These are phyloP conservation scores for Chymomyza amoena DNA, from an alignment of 2,888 invertebrate genomes.

Conservation along the genomic window DNA sequence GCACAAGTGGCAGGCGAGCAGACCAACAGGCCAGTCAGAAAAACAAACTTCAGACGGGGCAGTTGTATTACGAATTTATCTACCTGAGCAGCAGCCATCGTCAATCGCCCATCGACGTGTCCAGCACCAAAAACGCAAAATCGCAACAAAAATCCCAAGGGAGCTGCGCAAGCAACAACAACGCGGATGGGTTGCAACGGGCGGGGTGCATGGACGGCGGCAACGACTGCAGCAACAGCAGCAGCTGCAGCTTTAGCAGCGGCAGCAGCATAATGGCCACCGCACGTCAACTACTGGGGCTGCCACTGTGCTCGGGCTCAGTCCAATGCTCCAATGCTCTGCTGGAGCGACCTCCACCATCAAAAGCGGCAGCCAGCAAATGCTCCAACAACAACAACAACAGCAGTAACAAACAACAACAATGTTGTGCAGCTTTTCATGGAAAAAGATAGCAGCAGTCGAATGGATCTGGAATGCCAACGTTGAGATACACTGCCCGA, in stretches of 20 bases:
- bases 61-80: constrained; percentile 72
- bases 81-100: constrained; percentile 73
- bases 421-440: constrained; percentile 56
- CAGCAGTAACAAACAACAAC: constrained; percentile 7
- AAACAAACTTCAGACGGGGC: constrained; percentile 48
- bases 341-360: constrained; percentile 37
- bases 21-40: constrained; percentile 19
- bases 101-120: constrained; percentile 64
- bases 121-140: not conserved
- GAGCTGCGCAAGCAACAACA: constrained; percentile 37
- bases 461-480: not conserved
- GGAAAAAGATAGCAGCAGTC: constrained; percentile 36
- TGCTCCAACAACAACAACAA: not conserved
- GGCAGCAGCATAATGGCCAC: constrained; percentile 66
- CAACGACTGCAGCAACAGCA: constrained; percentile 9
- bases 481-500: not conserved
- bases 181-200: not conserved
- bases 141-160: constrained; percentile 53
- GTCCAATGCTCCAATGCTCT: constrained; percentile 25
- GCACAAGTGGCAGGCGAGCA: constrained; percentile 26
- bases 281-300: constrained; percentile 57
- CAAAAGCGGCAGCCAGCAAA: constrained; percentile 26
- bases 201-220: not conserved
- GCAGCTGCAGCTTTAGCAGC: constrained; percentile 15
- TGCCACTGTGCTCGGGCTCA: constrained; percentile 36